Conservation (phyloP, 2,797 vertebrate genomes). For the Manis crassicaudata region DNA sequence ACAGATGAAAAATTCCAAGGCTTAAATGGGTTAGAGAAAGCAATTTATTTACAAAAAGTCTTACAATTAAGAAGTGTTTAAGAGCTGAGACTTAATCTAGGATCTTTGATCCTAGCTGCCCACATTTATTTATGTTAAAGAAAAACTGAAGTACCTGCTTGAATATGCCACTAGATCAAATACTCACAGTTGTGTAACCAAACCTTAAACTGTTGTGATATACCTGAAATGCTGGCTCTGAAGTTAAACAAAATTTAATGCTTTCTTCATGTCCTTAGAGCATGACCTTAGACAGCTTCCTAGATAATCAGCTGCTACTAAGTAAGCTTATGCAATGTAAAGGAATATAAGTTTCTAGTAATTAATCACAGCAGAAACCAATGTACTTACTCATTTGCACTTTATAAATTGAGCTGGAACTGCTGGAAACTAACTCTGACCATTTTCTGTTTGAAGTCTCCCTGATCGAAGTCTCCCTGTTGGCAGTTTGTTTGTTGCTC, state of each 20-base stretch:
- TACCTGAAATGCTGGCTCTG: not conserved
- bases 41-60: not conserved
- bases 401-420: not conserved
- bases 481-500: not conserved
- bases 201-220: not conserved
- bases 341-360: not conserved
- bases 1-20: conserved; percentile 7
- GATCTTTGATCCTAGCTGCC: not conserved
- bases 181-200: not conserved
- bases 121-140: conserved; percentile 28
- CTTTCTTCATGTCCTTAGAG: not conserved
- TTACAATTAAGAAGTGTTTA: not conserved
- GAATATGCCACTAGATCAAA: not conserved
- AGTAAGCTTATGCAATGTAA: not conserved
- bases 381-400: not conserved
- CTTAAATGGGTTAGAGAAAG: not conserved
- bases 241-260: too few relatives aligned
- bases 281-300: not conserved
- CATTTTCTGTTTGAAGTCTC: not conserved
- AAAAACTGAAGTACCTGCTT: not conserved
- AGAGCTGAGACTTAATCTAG: not conserved
- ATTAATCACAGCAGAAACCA: not conserved
- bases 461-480: not conserved
- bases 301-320: not conserved
- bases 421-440: not conserved